phyloP scores from a whole-genome alignment of 1,140 invertebrate genomes.

The Neelides sp. region DNA sequence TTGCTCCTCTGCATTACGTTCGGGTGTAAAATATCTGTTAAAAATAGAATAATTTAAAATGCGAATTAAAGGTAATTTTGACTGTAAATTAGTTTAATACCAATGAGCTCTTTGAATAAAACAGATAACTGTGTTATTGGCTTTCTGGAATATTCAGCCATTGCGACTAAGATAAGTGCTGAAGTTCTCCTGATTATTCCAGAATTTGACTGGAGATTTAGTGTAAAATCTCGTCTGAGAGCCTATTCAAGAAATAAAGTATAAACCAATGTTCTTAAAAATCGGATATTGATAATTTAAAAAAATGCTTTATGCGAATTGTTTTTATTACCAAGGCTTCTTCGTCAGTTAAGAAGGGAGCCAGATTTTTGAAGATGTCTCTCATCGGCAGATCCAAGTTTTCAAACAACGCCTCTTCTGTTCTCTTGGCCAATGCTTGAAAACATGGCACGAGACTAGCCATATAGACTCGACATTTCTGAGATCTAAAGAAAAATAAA shows the following conservation, averaged over 20 bases:
- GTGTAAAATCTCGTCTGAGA: constrained; percentile 51
- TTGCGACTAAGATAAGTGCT: constrained; percentile 48
- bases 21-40: constrained; percentile 31
- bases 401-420: constrained; percentile 60
- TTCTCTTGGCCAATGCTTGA: constrained; percentile 49
- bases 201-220: constrained; percentile 47
- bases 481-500: constrained; percentile 41
- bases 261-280: constrained; percentile 5
- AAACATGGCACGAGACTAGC: constrained; percentile 58
- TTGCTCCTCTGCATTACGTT: constrained; percentile 30
- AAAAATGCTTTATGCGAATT: constrained; percentile 4
- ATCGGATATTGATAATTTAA: constrained; percentile 4
- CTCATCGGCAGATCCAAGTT: constrained; percentile 52
- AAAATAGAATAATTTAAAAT: constrained; percentile 41
- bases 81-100: constrained; percentile 1
- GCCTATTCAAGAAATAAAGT: constrained; percentile 37
- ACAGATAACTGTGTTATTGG: constrained; percentile 37
- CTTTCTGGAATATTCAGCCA: constrained; percentile 51
- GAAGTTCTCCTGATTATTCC: constrained; percentile 49
- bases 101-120: constrained; percentile 12
- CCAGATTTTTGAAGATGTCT: constrained; percentile 55
- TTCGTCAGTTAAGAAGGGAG: constrained; percentile 57
- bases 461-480: constrained; percentile 62
- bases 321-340: constrained; percentile 49
- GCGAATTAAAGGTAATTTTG: constrained; percentile 24